A percentile compares a stretch with the other conserved stretches of the same genome.
Evolutionary conservation across 2,888 invertebrate species (phyloP).

Genomic region (Tipula unca): DNA sequence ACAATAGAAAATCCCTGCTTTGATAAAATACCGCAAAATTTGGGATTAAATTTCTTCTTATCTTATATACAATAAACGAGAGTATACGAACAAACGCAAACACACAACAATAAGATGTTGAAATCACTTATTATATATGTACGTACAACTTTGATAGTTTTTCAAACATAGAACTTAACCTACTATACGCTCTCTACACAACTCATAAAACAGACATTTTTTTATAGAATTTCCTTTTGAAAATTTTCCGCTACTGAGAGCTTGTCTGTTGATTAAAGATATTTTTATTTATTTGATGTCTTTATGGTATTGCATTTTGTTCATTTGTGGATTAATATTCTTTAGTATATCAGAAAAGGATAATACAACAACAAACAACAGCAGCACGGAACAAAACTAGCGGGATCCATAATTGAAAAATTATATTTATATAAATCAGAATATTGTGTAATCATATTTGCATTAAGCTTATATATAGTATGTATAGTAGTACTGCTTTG

Average conservation of each 20-base stretch:
- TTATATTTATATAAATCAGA: neutral
- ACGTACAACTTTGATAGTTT: slow-evolving; percentile 2
- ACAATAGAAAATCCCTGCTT: neutral
- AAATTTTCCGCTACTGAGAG: neutral
- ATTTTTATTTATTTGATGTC: neutral
- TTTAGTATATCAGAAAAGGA: neutral
- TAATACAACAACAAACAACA: neutral
- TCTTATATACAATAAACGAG: neutral
- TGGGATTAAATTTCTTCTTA: neutral
- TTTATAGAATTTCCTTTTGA: neutral
- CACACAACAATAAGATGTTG: slow-evolving; percentile 2
- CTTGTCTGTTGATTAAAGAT: neutral
- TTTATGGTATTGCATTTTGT: neutral
- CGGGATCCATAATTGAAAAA: neutral
- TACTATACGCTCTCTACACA: neutral
- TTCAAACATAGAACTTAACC: neutral
- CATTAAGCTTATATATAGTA: too few relatives aligned
- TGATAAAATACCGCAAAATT: slow-evolving; percentile 8
- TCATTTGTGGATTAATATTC: neutral
- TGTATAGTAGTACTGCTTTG: neutral
- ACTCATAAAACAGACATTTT: neutral
- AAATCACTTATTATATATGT: neutral
- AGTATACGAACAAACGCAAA: neutral
- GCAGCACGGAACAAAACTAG: neutral
- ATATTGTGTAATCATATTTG: neutral